These are phyloP conservation scores for Caenorhabditis brenneri DNA, from an alignment of 1,140 invertebrate genomes.

Conservation along the genomic window DNA sequence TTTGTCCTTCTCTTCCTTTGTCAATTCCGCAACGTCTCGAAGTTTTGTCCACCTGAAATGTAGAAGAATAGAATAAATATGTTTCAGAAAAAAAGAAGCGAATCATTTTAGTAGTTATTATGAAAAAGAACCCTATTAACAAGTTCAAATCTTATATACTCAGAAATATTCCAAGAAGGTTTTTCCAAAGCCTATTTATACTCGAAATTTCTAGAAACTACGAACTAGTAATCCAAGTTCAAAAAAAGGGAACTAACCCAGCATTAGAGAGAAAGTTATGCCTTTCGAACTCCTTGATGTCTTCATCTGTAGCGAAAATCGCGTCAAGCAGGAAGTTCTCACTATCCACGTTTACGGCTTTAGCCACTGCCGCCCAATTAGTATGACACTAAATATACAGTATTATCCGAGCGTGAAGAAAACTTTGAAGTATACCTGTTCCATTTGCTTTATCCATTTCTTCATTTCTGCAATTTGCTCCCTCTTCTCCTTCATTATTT, in stretches of 20 bases:
- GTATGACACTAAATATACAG: not conserved
- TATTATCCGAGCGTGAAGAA: not conserved
- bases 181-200: too few relatives aligned
- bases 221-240: too few relatives aligned
- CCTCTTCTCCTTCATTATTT: not conserved
- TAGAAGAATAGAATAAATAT: too few relatives aligned
- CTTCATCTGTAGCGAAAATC: not conserved
- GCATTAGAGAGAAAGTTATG: not conserved
- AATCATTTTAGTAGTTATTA: too few relatives aligned
- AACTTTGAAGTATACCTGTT: not conserved
- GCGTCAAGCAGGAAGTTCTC: conserved; percentile 1
- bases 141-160: too few relatives aligned
- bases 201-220: too few relatives aligned
- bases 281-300: not conserved
- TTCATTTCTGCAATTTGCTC: not conserved
- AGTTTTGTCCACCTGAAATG: not conserved
- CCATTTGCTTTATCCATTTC: not conserved
- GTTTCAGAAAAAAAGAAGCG: too few relatives aligned
- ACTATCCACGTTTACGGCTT: not conserved
- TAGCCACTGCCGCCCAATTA: not conserved
- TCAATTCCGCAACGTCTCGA: not conserved
- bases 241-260: too few relatives aligned
- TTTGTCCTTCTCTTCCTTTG: not conserved
- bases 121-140: too few relatives aligned
- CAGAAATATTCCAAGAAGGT: too few relatives aligned